Evolutionary conservation across 1,140 invertebrate genomes (phyloP).

Genomic region (Drosophila mojavensis): DNA sequence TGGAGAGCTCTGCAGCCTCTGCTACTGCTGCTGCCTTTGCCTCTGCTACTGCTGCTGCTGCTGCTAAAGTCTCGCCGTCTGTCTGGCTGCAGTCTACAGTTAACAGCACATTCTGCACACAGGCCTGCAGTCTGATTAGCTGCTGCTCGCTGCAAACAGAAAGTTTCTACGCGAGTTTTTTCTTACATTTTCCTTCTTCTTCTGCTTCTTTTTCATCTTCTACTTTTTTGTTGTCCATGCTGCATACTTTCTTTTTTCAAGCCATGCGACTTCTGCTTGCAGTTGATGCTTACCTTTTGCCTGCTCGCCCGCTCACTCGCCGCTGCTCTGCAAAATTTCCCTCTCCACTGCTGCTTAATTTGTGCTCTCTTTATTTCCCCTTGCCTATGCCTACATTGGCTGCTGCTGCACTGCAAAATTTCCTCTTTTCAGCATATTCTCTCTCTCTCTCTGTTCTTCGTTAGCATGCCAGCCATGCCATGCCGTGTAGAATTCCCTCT

Average conservation of each 20-base stretch:
- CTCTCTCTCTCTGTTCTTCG: not conserved
- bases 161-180: constrained; percentile 51
- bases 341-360: no score
- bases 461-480: not conserved
- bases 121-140: constrained; percentile 15
- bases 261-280: constrained; percentile 44
- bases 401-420: not conserved
- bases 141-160: constrained; percentile 38
- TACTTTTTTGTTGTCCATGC: not conserved
- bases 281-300: constrained; percentile 15
- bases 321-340: not conserved
- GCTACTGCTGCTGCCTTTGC: not conserved
- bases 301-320: no score
- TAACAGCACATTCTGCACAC: constrained; percentile 12
- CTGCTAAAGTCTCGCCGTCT: not conserved
- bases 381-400: not conserved
- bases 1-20: no score
- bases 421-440: not conserved
- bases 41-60: not conserved
- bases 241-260: constrained; percentile 68
- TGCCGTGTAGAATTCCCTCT: no score
- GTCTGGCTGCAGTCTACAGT: constrained; percentile 16
- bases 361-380: not conserved
- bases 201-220: not conserved
- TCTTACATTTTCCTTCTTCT: constrained; percentile 16